Conservation (phyloP, 2,113 vertebrate species). For the Falco punctatus region DNA sequence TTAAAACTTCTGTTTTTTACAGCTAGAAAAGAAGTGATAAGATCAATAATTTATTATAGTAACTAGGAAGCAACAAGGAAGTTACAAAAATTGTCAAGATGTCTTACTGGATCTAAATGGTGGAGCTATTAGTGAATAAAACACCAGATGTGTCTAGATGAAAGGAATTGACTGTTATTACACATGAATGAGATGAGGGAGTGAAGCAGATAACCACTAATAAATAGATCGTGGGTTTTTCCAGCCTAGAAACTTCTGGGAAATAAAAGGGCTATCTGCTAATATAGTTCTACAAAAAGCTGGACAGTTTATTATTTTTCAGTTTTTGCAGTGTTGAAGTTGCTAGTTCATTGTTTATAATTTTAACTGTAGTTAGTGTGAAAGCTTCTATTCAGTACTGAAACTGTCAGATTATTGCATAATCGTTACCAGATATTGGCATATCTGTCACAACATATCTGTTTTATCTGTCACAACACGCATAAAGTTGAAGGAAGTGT, state of each 20-base stretch:
- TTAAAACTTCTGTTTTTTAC: neutral
- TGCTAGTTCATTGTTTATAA: neutral
- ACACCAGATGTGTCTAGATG: neutral
- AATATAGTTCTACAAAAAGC: neutral
- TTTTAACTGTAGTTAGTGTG: neutral
- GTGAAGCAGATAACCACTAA: neutral
- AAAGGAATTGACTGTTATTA: neutral
- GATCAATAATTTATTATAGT: neutral
- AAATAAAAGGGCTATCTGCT: neutral
- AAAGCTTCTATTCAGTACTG: neutral
- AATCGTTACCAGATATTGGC: neutral
- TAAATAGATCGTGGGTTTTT: neutral
- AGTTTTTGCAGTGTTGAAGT: neutral
- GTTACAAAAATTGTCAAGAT: neutral
- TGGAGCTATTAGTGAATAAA: neutral
- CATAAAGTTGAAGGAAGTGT: neutral
- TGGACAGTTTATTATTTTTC: neutral
- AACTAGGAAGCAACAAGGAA: neutral
- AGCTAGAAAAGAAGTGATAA: neutral
- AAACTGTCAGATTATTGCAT: neutral
- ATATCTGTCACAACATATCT: neutral
- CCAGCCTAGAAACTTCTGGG: neutral
- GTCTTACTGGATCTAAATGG: neutral
- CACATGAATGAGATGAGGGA: rapidly evolving
- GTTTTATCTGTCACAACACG: neutral